Conservation (phyloP, 2,797 vertebrate species). For the Catharus ustulatus region DNA sequence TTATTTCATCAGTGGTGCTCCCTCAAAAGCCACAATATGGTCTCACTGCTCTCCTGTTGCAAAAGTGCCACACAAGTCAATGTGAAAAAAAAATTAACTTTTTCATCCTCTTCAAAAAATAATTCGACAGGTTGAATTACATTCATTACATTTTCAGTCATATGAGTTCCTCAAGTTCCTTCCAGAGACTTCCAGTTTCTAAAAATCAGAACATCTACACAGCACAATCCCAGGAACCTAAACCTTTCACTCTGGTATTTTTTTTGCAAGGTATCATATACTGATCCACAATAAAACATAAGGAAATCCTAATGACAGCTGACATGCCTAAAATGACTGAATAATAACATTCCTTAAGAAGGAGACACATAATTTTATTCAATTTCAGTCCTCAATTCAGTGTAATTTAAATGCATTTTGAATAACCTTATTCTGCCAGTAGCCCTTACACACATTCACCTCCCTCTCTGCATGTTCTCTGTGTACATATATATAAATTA, state of each 20-base stretch:
- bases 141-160: neutral
- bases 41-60: neutral
- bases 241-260: neutral
- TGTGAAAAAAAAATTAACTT: neutral
- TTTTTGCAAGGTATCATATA: neutral
- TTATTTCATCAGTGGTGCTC: neutral
- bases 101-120: neutral
- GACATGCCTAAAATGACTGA: neutral
- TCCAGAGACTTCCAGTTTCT: neutral
- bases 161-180: neutral
- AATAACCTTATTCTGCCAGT: neutral
- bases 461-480: neutral
- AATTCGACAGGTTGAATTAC: neutral
- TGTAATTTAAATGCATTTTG: neutral
- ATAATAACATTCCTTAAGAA: neutral
- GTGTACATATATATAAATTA: neutral
- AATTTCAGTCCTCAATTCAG: neutral
- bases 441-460: neutral
- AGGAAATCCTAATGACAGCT: neutral
- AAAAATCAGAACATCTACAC: neutral
- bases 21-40: neutral
- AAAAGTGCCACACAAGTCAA: neutral
- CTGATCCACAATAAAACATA: neutral
- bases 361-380: neutral
- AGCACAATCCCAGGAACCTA: fast-evolving